A percentile compares a stretch with the other conserved stretches of the same genome.
These are phyloP conservation scores for Hyppa rectilinea DNA, from an alignment of 2,888 invertebrate species.

Conservation along the genomic window DNA sequence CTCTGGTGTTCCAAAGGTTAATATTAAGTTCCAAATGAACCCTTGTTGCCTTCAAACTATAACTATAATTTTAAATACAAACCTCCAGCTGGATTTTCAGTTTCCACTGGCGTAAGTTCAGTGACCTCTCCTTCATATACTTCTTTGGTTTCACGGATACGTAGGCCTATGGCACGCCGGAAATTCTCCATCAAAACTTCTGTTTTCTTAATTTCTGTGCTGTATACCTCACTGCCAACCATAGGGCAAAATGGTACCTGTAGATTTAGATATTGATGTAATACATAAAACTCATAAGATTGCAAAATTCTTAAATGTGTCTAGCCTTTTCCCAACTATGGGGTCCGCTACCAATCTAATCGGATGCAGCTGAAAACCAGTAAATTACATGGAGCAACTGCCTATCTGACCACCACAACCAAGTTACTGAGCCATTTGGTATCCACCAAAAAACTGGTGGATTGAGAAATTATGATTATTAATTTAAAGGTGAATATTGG, in stretches of 20 bases:
- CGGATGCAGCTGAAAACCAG: not conserved
- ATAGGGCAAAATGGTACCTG: slow-evolving; percentile 97
- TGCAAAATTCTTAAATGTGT: not conserved
- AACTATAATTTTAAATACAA: slow-evolving; percentile 43
- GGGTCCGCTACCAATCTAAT: not conserved
- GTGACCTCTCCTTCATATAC: slow-evolving; percentile 99
- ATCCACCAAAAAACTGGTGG: no score
- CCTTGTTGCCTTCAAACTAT: not conserved
- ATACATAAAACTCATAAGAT: not conserved
- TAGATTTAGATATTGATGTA: slow-evolving; percentile 17
- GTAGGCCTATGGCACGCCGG: slow-evolving; percentile 98
- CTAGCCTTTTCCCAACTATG: not conserved
- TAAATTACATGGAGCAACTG: not conserved
- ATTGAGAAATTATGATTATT: not conserved
- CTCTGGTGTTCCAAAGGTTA: no score
- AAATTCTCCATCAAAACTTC: slow-evolving; percentile 99
- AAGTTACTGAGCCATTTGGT: no score
- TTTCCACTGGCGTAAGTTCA: slow-evolving; percentile 99
- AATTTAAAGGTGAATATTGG: not conserved
- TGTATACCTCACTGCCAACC: slow-evolving; percentile 98
- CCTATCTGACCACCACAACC: not conserved
- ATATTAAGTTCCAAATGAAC: not conserved
- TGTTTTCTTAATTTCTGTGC: slow-evolving; percentile 99
- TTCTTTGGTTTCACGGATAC: slow-evolving; percentile 99
- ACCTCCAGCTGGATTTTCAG: slow-evolving; percentile 98